Percentiles rank a stretch among this genome's conserved stretches.
These are phyloP conservation scores for Epicauta chinensis DNA, from an alignment of 1,140 invertebrate genomes.

Conservation along the genomic window DNA sequence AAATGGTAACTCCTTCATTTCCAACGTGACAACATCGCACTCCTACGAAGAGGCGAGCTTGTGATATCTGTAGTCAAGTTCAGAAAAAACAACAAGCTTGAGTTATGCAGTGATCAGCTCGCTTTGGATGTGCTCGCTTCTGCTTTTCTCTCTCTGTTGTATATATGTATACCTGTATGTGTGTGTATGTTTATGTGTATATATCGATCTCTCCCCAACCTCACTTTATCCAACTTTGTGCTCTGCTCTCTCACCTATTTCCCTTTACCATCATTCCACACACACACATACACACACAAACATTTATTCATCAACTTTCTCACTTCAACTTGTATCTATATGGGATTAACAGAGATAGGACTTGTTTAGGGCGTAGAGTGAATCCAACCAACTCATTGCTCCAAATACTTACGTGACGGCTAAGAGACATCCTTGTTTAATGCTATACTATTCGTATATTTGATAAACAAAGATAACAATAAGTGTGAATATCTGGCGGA, in stretches of 20 bases:
- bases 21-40: constrained; percentile 25
- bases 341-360: neutral
- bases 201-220: constrained; percentile 25
- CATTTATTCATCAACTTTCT: neutral
- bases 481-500: constrained; percentile 19
- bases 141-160: constrained; percentile 22
- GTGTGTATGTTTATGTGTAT: too few relatives aligned
- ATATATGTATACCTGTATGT: too few relatives aligned
- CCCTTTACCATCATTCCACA: too few relatives aligned
- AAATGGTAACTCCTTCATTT: constrained; percentile 11
- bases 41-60: constrained; percentile 27
- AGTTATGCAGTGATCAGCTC: constrained; percentile 32
- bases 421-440: constrained; percentile 21
- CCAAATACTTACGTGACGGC: constrained; percentile 20
- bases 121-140: constrained; percentile 26
- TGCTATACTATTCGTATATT: constrained; percentile 13
- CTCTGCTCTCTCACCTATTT: too few relatives aligned
- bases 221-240: neutral
- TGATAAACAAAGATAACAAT: constrained; percentile 14
- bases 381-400: constrained; percentile 10
- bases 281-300: too few relatives aligned
- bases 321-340: constrained; percentile 1
- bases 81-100: constrained; percentile 31
- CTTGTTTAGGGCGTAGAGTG: constrained; percentile 1
- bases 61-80: constrained; percentile 32